A percentile compares a stretch with the other conserved stretches of the same genome.
These are phyloP conservation scores for Eclectus roratus DNA, from an alignment of 2,113 vertebrate genomes.

Conservation along the genomic window DNA sequence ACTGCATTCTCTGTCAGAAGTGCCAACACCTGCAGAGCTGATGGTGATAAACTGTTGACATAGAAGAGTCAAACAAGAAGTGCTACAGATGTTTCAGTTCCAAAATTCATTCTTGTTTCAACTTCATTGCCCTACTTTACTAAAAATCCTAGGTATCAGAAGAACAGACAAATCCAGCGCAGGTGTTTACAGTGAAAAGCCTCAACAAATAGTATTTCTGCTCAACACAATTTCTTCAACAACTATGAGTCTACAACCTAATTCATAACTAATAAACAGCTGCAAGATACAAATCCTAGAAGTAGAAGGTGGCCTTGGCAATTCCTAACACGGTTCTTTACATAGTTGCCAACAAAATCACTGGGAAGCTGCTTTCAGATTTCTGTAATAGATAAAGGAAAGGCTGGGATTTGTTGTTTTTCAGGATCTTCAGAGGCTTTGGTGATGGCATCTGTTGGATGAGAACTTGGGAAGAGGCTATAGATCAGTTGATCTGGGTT, in stretches of 20 bases:
- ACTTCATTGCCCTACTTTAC: not conserved
- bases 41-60: not conserved
- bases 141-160: not conserved
- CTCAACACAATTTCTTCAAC: not conserved
- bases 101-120: not conserved
- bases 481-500: fast-evolving
- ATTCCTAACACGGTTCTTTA: not conserved
- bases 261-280: not conserved
- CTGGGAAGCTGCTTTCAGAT: not conserved
- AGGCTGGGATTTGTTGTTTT: not conserved
- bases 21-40: not conserved
- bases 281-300: not conserved
- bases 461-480: not conserved
- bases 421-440: not conserved
- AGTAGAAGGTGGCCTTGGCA: not conserved
- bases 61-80: not conserved
- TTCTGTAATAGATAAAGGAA: not conserved
- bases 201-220: not conserved
- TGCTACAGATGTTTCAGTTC: not conserved
- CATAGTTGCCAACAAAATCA: not conserved
- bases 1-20: fast-evolving
- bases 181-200: not conserved
- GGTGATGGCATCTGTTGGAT: not conserved
- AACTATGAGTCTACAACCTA: not conserved
- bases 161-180: not conserved